These are phyloP conservation scores for Diaperis boleti DNA, from an alignment of 2,888 invertebrate genomes.

Conservation along the genomic window DNA sequence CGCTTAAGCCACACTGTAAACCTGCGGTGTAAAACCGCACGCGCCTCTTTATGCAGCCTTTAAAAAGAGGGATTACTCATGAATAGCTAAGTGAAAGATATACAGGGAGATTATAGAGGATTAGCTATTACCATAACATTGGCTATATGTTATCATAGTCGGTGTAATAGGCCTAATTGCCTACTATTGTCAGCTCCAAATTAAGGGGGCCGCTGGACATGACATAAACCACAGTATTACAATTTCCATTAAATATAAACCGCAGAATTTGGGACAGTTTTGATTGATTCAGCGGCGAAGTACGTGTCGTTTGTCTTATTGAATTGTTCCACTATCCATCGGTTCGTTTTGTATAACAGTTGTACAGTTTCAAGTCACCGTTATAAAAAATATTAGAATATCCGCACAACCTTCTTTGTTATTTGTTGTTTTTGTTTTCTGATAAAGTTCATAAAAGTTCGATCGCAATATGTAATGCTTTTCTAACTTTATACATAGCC, in stretches of 20 bases:
- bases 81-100: slow-evolving; percentile 63
- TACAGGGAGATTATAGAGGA: slow-evolving; percentile 60
- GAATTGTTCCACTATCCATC: too few relatives aligned
- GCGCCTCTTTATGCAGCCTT: slow-evolving; percentile 55
- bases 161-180: slow-evolving; percentile 48
- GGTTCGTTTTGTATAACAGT: too few relatives aligned
- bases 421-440: too few relatives aligned
- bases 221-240: slow-evolving; percentile 5
- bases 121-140: slow-evolving; percentile 59
- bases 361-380: too few relatives aligned
- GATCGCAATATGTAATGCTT: too few relatives aligned
- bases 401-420: too few relatives aligned
- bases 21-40: slow-evolving; percentile 58
- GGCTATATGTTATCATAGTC: slow-evolving; percentile 45
- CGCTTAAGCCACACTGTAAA: slow-evolving; percentile 51
- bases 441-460: too few relatives aligned
- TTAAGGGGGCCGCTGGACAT: slow-evolving; percentile 12
- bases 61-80: slow-evolving; percentile 60
- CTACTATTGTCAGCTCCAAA: slow-evolving; percentile 42
- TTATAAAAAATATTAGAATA: too few relatives aligned
- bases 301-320: neutral
- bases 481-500: too few relatives aligned
- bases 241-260: slow-evolving; percentile 2
- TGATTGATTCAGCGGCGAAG: neutral
- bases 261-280: neutral